Evolutionary conservation across 2,797 vertebrate genomes (phyloP).

Genomic region (Lepilemur ruficaudatus): DNA sequence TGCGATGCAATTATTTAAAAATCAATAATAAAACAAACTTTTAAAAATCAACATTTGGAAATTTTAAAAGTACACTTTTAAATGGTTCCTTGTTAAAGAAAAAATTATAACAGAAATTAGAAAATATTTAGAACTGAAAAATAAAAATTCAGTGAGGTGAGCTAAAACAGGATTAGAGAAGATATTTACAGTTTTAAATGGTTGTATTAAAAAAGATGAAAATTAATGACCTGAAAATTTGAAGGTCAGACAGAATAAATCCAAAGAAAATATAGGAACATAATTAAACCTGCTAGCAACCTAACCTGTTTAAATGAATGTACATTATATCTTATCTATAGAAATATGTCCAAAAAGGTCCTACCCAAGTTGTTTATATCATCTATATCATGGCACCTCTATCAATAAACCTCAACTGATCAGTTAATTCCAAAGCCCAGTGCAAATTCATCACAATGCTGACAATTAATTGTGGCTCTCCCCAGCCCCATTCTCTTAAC

Average conservation of each 20-base stretch:
- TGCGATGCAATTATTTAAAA: constrained; percentile 24
- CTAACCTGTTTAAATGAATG: background rate
- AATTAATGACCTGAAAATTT: background rate
- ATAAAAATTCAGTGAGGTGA: constrained; percentile 3
- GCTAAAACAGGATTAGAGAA: background rate
- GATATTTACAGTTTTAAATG: background rate
- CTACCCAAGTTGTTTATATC: background rate
- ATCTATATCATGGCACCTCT: background rate
- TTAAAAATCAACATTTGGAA: background rate
- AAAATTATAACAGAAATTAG: background rate
- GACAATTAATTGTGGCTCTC: background rate
- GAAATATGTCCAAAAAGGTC: background rate
- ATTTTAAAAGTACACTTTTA: constrained; percentile 23
- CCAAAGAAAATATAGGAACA: background rate
- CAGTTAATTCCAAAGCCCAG: background rate
- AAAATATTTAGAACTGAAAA: constrained; percentile 39
- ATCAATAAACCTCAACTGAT: background rate
- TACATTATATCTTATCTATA: background rate
- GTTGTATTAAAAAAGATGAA: constrained; percentile 34
- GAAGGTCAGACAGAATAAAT: background rate
- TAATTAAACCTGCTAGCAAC: background rate
- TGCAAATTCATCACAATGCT: background rate
- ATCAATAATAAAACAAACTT: constrained; percentile 22
- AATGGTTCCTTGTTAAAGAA: background rate
- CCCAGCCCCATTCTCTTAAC: background rate